phyloP scores from a whole-genome alignment of 2,113 vertebrate genomes.

The Eidolon helvum region DNA sequence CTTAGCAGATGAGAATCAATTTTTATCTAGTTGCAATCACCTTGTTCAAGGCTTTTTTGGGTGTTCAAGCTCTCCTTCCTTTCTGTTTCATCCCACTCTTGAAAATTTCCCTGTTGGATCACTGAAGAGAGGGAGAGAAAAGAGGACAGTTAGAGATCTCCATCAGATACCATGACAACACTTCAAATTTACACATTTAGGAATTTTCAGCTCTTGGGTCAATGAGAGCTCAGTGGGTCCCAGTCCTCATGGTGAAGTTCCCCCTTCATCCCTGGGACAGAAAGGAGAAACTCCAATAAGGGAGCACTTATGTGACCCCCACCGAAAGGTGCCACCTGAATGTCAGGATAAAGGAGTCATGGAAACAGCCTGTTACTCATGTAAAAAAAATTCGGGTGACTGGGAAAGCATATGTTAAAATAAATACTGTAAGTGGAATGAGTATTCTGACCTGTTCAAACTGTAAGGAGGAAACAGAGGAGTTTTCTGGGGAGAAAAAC shows the following conservation, averaged over 20 bases:
- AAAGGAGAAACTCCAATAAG: neutral
- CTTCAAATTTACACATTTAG: neutral
- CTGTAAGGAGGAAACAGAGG: neutral
- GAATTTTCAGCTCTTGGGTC: neutral
- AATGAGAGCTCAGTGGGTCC: neutral
- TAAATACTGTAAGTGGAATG: neutral
- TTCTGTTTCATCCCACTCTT: neutral
- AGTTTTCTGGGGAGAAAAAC: neutral
- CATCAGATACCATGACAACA: neutral
- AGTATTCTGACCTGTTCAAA: neutral
- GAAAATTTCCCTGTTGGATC: rapidly evolving
- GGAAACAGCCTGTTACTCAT: neutral
- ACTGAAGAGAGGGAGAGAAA: neutral
- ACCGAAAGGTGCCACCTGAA: neutral
- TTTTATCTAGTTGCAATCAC: neutral
- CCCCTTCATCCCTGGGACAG: neutral
- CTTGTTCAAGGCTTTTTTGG: slow-evolving; percentile 19
- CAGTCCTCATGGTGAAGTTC: neutral
- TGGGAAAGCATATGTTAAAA: neutral
- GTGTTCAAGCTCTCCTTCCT: neutral
- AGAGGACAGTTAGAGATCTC: neutral
- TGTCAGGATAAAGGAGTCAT: neutral
- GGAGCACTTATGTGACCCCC: neutral
- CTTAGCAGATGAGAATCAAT: neutral
- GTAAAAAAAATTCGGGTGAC: neutral